Conservation (phyloP, 2,113 vertebrate species). For the Anguilla japonica region DNA sequence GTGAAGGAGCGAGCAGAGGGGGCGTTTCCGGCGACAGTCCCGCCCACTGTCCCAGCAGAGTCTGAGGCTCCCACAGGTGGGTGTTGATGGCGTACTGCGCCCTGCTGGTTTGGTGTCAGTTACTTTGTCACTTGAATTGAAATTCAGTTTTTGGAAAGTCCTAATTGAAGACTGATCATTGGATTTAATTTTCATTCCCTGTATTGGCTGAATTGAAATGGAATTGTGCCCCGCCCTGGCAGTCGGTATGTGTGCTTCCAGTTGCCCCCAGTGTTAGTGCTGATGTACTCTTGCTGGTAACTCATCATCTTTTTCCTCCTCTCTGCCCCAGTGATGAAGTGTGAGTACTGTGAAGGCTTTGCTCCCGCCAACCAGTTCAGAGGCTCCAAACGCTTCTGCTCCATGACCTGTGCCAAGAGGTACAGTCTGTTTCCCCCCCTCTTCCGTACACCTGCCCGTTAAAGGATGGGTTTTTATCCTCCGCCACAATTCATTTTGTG, state of each 20-base stretch:
- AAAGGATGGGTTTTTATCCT: background rate
- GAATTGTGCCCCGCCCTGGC: no score
- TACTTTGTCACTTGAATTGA: background rate
- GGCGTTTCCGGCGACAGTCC: slow-evolving; percentile 60
- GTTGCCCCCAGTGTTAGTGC: no score
- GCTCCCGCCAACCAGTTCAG: slow-evolving; percentile 90
- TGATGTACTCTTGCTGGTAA: no score
- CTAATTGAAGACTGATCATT: background rate
- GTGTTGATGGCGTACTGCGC: background rate
- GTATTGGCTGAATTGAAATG: no score
- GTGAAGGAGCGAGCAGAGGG: slow-evolving; percentile 70
- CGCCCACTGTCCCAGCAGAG: slow-evolving; percentile 59
- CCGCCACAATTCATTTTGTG: no score
- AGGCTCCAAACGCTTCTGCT: slow-evolving; percentile 95
- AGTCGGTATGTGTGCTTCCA: no score
- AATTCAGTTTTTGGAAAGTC: no score
- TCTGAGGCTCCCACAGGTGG: slow-evolving; percentile 59
- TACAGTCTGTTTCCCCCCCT: slow-evolving; percentile 49
- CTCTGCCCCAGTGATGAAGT: slow-evolving; percentile 79
- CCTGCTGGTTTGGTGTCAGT: background rate
- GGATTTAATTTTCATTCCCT: background rate
- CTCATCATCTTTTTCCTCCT: background rate
- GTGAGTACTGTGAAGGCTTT: slow-evolving; percentile 91
- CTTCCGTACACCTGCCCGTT: background rate
- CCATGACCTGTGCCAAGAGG: slow-evolving; percentile 97